Base-by-base conservation (phyloP, 2,113 vertebrate genomes). In the Ictalurus punctatus region DNA sequence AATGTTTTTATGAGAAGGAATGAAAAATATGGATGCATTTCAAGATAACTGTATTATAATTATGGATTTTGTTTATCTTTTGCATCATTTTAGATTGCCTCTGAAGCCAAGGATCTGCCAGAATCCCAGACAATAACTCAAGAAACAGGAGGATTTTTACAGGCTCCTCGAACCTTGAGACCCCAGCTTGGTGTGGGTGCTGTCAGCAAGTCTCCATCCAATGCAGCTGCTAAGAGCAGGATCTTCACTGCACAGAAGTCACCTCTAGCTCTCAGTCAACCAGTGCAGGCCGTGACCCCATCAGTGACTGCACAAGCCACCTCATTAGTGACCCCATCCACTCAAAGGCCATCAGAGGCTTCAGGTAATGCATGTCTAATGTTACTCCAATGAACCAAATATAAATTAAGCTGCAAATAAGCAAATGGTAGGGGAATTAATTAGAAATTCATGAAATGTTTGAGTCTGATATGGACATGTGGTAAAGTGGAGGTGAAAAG, bases 161-260 rank as follows among this genome's bases (percentile, higher is more conserved):
- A 96, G 7, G 96, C 97, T 1, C 94, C 97, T 92, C 95, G 98
- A 96, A 97, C 97, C 63, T 95, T 99, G 34, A 98, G 98, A 90
- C 97, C 97, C 48, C 97, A 97, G 93, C 56, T 99, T 79, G 98
- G 98, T 30, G 91, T 99, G 87, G 98, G 98, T 0, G 98, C 98
- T 0, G 96, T 98, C 92, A 97, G 96, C 91, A 96, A 97, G 86
- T 90, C 97, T 2, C 95, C 97, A 0, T 94, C 96, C 4, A 87
- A 85, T 27, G 85, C 90, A 12, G 92, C 95, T 7, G 92, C 95
- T 69, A 99, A 97, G 92, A 97, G 93, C 93, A 96, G 96, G 93
- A 96, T 96, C 91, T 95, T 96, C 48, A 96, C 96, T 0, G 95
- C 95, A 93, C 98, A 97, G 54, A 97, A 96, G 87, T 95, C 97